phyloP scores from a whole-genome alignment of 2,888 invertebrate genomes.

The Bruchidius siliquastri region DNA sequence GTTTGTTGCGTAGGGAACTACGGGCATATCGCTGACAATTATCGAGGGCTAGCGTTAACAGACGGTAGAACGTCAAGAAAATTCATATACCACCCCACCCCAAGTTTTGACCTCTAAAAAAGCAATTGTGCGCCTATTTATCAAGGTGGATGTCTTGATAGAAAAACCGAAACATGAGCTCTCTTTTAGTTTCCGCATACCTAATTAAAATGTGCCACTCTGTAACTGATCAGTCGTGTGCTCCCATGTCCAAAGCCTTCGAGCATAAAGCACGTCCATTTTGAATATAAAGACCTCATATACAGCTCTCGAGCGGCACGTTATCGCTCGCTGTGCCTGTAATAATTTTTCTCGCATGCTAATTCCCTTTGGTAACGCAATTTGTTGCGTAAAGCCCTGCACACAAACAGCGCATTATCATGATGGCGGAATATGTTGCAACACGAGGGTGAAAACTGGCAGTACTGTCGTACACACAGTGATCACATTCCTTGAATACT shows the following conservation, averaged over 20 bases:
- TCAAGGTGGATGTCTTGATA: too few species aligned
- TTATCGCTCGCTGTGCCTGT: background rate
- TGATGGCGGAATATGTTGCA: background rate
- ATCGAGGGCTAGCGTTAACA: too few species aligned
- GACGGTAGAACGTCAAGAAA: too few species aligned
- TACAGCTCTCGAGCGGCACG: background rate
- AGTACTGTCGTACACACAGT: background rate
- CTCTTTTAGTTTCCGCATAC: too few species aligned
- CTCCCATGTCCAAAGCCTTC: background rate
- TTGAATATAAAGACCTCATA: background rate
- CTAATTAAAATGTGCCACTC: background rate
- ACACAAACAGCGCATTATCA: background rate
- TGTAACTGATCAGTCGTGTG: background rate
- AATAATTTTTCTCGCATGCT: background rate
- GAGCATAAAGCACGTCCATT: background rate
- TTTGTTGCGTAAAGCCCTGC: background rate
- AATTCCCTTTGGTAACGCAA: background rate
- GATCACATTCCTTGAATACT: too few species aligned
- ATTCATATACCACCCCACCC: too few species aligned
- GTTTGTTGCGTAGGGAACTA: too few species aligned
- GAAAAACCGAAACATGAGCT: too few species aligned
- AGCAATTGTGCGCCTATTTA: too few species aligned
- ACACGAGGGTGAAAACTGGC: background rate
- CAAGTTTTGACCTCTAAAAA: too few species aligned
- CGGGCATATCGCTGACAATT: too few species aligned